Base-by-base conservation (phyloP, 1,140 invertebrate genomes). In the Psilanteris sp. region DNA sequence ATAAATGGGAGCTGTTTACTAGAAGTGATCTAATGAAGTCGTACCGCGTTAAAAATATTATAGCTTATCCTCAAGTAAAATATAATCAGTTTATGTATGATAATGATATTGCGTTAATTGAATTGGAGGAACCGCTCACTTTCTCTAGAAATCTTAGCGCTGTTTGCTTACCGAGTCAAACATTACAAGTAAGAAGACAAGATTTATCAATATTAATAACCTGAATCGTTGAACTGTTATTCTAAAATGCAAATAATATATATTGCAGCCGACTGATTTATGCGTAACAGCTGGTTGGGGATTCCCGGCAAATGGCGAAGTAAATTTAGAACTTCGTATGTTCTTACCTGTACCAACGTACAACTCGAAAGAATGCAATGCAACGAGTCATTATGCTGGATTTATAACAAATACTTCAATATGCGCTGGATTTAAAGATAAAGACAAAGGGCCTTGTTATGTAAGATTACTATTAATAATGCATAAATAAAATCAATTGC, bases 231-330 rank as follows among this genome's bases (percentile, higher is more conserved):
- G 11, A 4, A 13, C 9, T 15, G 3, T 36, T 36, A 7, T 7
- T 13, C 4, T 15, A 5, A 36, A 1, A 27, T 22, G 10, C 10
- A 9, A 10, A 29, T 3, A 5, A 10, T 31, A 31, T 15, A 55
- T 41, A 39, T 77, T 61, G 0, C 81, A 92, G 84, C 84, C 88
- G 1, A 81, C 85, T 52, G 90, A 91, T 70, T 68, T 91, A 4
- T 93, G 92, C 70, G 89, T 92, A 1, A 90, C 89, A 4, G 91
- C 89, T 34, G 91, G 91, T 44, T 92, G 91, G 91, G 90, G 90
- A 46, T 88, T 90, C 31, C 87, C 85, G 34, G 82, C 85, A 46
- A 89, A 88, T 50, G 89, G 88, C 81, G 90, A 90, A 79, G 75
- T 90, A 1, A 89, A 87, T 59, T 82, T 88, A 16, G 85, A 91